phyloP scores from a whole-genome alignment of 1,140 invertebrate species.

The Tachypleus tridentatus region DNA sequence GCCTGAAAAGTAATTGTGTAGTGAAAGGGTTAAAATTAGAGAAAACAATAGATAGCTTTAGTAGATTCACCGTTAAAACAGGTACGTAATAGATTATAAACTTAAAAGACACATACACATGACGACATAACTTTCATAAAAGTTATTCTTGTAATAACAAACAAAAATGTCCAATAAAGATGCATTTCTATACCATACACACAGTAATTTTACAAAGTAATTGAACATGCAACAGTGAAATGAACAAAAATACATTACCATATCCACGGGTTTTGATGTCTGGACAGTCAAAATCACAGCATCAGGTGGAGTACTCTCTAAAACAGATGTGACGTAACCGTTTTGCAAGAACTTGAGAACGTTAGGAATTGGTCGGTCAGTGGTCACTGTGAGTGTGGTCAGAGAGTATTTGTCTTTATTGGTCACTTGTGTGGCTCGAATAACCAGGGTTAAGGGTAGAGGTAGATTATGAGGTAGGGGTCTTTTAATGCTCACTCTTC shows the following conservation, averaged over 20 bases:
- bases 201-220: neutral
- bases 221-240: neutral
- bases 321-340: conserved; percentile 53
- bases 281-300: conserved; percentile 47
- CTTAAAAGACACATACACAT: too few species aligned
- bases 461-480: conserved; percentile 36
- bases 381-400: conserved; percentile 54
- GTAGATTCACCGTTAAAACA: too few species aligned
- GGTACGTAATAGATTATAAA: too few species aligned
- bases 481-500: conserved; percentile 45
- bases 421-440: conserved; percentile 72
- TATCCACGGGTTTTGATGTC: conserved; percentile 38
- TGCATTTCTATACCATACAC: too few species aligned
- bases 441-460: conserved; percentile 59
- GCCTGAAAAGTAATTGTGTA: too few species aligned
- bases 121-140: too few species aligned
- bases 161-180: too few species aligned
- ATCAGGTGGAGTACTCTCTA: conserved; percentile 52
- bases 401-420: conserved; percentile 76
- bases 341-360: conserved; percentile 53
- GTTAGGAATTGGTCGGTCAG: conserved; percentile 36
- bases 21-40: too few species aligned
- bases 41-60: too few species aligned
- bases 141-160: too few species aligned
- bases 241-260: conserved; percentile 35